Percentiles rank a stretch among this genome's conserved stretches.
phyloP scores from a whole-genome alignment of 1,140 invertebrate genomes.

The Pantala flavescens region DNA sequence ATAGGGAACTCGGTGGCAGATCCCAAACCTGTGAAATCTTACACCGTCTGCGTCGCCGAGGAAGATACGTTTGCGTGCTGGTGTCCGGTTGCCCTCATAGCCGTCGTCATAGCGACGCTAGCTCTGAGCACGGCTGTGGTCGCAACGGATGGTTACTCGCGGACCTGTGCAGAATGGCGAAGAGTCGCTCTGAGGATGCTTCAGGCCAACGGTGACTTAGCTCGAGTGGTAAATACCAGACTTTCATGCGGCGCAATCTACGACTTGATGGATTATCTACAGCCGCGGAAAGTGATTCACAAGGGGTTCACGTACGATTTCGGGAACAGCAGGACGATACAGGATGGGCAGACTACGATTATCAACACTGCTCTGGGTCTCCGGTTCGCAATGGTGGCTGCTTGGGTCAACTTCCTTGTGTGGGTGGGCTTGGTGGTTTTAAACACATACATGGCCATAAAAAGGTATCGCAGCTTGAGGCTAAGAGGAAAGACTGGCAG shows the following conservation, averaged over 20 bases:
- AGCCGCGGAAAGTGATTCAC: slow-evolving; percentile 30
- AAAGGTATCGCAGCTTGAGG: slow-evolving; percentile 24
- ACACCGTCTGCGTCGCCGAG: slow-evolving; percentile 36
- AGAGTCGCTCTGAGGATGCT: slow-evolving; percentile 42
- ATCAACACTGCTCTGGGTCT: slow-evolving; percentile 46
- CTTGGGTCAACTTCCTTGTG: slow-evolving; percentile 45
- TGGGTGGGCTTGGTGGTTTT: slow-evolving; percentile 42
- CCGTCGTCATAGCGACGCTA: slow-evolving; percentile 45
- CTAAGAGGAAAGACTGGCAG: slow-evolving; percentile 20
- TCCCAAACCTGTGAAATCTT: slow-evolving; percentile 44
- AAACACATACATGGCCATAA: slow-evolving; percentile 42
- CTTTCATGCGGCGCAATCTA: slow-evolving; percentile 52
- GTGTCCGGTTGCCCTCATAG: slow-evolving; percentile 44
- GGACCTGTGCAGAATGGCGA: slow-evolving; percentile 53
- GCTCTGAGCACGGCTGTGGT: slow-evolving; percentile 48
- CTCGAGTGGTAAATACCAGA: slow-evolving; percentile 48
- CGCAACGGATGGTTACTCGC: slow-evolving; percentile 52
- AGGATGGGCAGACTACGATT: slow-evolving; percentile 41
- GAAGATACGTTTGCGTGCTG: slow-evolving; percentile 46
- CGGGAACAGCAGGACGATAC: background rate
- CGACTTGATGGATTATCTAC: slow-evolving; percentile 64
- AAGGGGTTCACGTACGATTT: background rate
- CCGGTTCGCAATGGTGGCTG: slow-evolving; percentile 43
- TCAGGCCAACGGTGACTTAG: slow-evolving; percentile 45
- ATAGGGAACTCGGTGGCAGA: slow-evolving; percentile 39